phyloP scores from a whole-genome alignment of 2,113 vertebrate genomes.

The Suncus etruscus region DNA sequence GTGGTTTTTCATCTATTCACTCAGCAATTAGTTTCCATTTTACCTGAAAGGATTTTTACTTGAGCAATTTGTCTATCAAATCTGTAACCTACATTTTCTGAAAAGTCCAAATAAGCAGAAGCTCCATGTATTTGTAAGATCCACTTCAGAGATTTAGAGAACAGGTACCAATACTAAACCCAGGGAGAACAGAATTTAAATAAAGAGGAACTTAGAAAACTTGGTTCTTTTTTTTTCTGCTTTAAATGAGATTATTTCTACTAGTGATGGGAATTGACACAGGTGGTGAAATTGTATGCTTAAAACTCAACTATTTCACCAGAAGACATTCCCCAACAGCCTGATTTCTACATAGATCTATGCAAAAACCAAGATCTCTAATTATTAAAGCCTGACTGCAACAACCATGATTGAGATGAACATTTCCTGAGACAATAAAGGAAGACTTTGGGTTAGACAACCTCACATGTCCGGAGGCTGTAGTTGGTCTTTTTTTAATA shows the following conservation, averaged over 20 bases:
- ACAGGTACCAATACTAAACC: neutral
- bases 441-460: too few species aligned
- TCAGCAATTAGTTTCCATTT: constrained; percentile 56
- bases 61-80: constrained; percentile 22
- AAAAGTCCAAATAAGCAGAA: constrained; percentile 54
- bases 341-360: too few species aligned
- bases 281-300: too few species aligned
- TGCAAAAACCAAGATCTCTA: too few species aligned
- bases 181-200: neutral
- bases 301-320: too few species aligned
- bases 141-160: constrained; percentile 24
- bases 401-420: too few species aligned
- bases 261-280: neutral
- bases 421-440: neutral
- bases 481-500: too few species aligned
- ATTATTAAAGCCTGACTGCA: too few species aligned
- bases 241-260: neutral
- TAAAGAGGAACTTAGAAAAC: constrained; percentile 4
- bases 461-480: too few species aligned
- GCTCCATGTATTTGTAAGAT: neutral
- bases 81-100: constrained; percentile 62
- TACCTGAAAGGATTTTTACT: constrained; percentile 42
- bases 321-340: too few species aligned
- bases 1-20: constrained; percentile 35
- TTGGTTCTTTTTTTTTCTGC: neutral